Conservation (phyloP, 2,113 vertebrate genomes). For the Kryptolebias marmoratus region DNA sequence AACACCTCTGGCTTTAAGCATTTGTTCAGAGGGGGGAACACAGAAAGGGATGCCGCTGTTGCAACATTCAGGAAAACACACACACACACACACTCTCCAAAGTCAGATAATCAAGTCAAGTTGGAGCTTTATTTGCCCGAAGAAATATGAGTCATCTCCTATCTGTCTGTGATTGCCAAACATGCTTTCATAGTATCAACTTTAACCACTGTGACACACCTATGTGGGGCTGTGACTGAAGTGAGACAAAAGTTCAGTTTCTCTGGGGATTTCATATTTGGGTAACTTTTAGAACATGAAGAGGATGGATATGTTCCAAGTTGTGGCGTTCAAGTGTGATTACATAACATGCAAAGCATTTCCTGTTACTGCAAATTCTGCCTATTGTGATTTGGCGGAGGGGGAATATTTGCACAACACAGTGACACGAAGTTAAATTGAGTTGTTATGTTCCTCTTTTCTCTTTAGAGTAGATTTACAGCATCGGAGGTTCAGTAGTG, state of each 20-base stretch:
- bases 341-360: not conserved
- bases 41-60: not conserved
- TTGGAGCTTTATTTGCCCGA: not conserved
- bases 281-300: not conserved
- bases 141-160: not conserved
- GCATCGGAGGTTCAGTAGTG: no score
- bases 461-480: not conserved
- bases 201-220: not conserved
- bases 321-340: not conserved
- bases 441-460: not conserved
- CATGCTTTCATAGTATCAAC: not conserved
- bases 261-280: not conserved
- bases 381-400: not conserved
- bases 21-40: not conserved
- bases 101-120: not conserved
- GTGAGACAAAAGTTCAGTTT: not conserved
- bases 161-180: not conserved
- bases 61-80: not conserved
- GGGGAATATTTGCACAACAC: not conserved
- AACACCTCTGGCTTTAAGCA: not conserved
- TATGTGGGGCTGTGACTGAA: not conserved
- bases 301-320: not conserved
- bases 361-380: not conserved
- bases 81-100: not conserved
- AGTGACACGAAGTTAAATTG: not conserved